Conservation (phyloP, 2,113 vertebrate species). For the Macquaria ambigua region DNA sequence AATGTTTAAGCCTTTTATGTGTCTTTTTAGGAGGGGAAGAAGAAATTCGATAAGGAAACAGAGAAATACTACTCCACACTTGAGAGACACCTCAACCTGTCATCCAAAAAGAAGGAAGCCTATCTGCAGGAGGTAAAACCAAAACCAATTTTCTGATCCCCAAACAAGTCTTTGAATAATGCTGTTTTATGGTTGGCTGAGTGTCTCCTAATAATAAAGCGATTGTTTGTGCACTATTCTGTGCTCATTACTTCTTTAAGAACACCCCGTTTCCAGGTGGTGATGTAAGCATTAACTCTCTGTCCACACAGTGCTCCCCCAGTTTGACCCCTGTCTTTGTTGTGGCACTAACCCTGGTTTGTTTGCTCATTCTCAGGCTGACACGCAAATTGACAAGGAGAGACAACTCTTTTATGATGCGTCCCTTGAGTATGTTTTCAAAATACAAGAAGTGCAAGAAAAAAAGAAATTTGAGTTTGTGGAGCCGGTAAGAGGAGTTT, state of each 20-base stretch:
- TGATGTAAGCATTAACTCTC: constrained; percentile 40
- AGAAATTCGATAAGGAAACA: constrained; percentile 97
- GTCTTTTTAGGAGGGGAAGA: constrained; percentile 91
- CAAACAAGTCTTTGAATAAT: constrained; percentile 56
- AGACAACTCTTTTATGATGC: constrained; percentile 97
- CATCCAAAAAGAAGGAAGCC: constrained; percentile 95
- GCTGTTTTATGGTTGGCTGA: constrained; percentile 38
- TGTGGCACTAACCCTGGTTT: constrained; percentile 28
- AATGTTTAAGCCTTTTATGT: constrained; percentile 58
- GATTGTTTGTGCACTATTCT: neutral
- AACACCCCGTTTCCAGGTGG: constrained; percentile 19
- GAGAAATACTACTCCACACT: constrained; percentile 97
- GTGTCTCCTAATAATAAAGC: constrained; percentile 28
- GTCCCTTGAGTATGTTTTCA: constrained; percentile 97
- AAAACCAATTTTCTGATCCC: constrained; percentile 38
- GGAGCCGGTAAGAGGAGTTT: constrained; percentile 89
- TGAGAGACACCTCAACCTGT: constrained; percentile 94
- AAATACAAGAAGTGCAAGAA: constrained; percentile 99
- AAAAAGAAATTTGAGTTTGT: constrained; percentile 99
- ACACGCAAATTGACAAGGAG: constrained; percentile 94
- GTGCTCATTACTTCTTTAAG: constrained; percentile 16
- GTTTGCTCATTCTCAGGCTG: constrained; percentile 87
- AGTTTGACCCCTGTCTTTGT: constrained; percentile 32
- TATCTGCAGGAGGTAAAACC: constrained; percentile 94
- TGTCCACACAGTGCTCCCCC: constrained; percentile 12